Percentiles rank a stretch among this genome's conserved stretches.
These are phyloP conservation scores for Agrotis puta DNA, from an alignment of 2,888 invertebrate genomes.

Conservation along the genomic window DNA sequence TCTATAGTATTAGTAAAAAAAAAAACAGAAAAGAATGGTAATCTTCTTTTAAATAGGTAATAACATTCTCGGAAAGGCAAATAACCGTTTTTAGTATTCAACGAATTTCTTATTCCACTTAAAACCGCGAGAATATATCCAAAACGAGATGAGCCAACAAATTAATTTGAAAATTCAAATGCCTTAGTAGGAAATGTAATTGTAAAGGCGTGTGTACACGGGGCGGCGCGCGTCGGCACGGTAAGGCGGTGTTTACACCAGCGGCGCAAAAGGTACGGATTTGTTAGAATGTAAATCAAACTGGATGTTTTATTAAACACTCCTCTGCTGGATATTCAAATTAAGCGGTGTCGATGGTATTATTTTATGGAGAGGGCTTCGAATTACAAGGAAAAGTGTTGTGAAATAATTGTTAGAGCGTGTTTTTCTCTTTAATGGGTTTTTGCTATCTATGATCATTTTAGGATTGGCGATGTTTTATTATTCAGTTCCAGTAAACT, in stretches of 20 bases:
- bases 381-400: background rate
- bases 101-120: constrained; percentile 30
- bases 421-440: background rate
- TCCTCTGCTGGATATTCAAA: constrained; percentile 89
- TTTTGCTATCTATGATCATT: too few species aligned
- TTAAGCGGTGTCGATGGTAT: constrained; percentile 84
- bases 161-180: constrained; percentile 78
- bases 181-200: constrained; percentile 69
- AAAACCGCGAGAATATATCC: constrained; percentile 44
- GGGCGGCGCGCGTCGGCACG: constrained; percentile 41
- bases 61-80: background rate
- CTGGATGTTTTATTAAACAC: constrained; percentile 90
- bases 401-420: background rate
- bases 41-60: too few species aligned
- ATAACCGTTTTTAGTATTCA: background rate
- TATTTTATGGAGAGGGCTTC: constrained; percentile 70
- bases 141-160: constrained; percentile 68
- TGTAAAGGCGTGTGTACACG: constrained; percentile 72
- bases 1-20: too few species aligned
- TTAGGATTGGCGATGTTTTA: too few species aligned
- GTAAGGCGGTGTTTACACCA: constrained; percentile 87
- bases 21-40: too few species aligned
- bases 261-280: constrained; percentile 88
- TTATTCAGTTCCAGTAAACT: too few species aligned
- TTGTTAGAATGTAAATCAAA: constrained; percentile 89